Conservation (phyloP, 2,113 vertebrate species). For the Passerina amoena region DNA sequence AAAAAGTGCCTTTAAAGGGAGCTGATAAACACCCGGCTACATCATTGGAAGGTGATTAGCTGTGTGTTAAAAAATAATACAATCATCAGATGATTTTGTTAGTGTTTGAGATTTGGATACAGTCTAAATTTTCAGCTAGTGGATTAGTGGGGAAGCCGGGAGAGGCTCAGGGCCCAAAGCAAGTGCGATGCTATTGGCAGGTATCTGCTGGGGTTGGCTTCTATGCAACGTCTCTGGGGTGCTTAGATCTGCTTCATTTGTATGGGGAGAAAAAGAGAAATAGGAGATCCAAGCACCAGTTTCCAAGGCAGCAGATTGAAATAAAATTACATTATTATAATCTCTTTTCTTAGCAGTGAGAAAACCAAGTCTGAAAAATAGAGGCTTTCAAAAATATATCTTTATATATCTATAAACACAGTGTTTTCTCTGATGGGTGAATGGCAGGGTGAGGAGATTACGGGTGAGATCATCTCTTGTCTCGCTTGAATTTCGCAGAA, state of each 20-base stretch:
- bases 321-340: conserved; percentile 58
- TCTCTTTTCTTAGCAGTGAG: conserved; percentile 59
- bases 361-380: conserved; percentile 72
- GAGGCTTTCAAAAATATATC: conserved; percentile 73
- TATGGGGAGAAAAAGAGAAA: not conserved
- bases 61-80: conserved; percentile 33
- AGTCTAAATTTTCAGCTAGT: conserved; percentile 23
- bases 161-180: not conserved
- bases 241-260: not conserved
- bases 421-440: conserved; percentile 66
- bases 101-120: not conserved
- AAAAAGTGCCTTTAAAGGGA: conserved; percentile 54
- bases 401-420: conserved; percentile 75
- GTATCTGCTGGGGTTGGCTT: conserved; percentile 24
- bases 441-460: conserved; percentile 49
- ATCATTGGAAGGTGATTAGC: conserved; percentile 35
- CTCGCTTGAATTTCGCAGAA: conserved; percentile 67
- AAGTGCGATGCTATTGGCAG: not conserved
- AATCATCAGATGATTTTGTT: not conserved
- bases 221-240: not conserved
- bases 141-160: conserved; percentile 34
- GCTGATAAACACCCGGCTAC: conserved; percentile 9
- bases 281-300: conserved; percentile 20
- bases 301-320: conserved; percentile 56
- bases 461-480: conserved; percentile 4